Conservation (phyloP, 1,140 invertebrate species). For the Pollicipes pollicipes region DNA sequence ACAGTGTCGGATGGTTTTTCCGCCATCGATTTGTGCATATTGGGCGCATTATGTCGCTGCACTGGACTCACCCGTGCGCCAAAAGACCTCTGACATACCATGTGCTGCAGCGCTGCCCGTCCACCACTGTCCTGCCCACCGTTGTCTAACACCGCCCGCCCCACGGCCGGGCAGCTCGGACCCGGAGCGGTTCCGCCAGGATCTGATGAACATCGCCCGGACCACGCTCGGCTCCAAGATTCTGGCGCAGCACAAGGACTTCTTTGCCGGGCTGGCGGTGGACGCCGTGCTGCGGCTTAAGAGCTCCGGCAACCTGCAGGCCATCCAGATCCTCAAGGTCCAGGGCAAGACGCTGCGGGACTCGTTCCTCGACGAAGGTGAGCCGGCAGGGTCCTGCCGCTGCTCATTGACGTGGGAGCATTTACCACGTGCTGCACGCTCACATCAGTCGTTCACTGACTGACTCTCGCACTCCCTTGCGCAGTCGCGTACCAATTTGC, state of each 20-base stretch:
- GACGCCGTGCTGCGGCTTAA: slow-evolving; percentile 88
- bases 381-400: slow-evolving; percentile 7
- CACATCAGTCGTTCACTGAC: not conserved
- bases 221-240: slow-evolving; percentile 98
- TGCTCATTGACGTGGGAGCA: not conserved
- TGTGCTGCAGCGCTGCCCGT: too few relatives aligned
- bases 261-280: slow-evolving; percentile 87
- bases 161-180: slow-evolving; percentile 33
- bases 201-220: slow-evolving; percentile 89
- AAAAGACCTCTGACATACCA: too few relatives aligned
- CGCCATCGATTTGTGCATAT: too few relatives aligned
- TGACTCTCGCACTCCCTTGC: not conserved
- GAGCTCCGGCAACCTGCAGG: slow-evolving; percentile 82
- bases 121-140: too few relatives aligned
- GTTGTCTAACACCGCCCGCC: too few relatives aligned
- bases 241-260: slow-evolving; percentile 89
- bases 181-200: slow-evolving; percentile 57
- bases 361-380: slow-evolving; percentile 90
- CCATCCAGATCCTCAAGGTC: slow-evolving; percentile 91
- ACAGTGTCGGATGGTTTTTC: too few relatives aligned
- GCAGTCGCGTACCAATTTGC: not conserved
- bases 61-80: too few relatives aligned
- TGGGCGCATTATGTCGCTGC: too few relatives aligned
- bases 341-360: slow-evolving; percentile 77
- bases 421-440: not conserved